Percentiles rank a stretch among this genome's conserved stretches.
These are phyloP conservation scores for Pasiphila rectangulata DNA, from an alignment of 2,888 invertebrate species.

Conservation along the genomic window DNA sequence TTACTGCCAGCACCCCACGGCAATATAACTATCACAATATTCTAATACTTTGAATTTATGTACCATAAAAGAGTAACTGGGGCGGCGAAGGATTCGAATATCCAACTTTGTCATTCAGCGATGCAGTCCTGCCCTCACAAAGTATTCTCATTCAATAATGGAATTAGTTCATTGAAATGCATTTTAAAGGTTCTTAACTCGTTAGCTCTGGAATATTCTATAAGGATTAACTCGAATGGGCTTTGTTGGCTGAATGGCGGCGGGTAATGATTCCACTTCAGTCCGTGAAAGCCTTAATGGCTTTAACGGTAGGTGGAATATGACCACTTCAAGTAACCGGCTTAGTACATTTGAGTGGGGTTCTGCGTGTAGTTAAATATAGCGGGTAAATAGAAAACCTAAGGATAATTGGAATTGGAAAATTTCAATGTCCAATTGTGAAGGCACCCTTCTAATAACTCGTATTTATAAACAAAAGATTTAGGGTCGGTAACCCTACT, in stretches of 20 bases:
- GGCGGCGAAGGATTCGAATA: slow-evolving; percentile 1
- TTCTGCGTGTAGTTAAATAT: too few species aligned
- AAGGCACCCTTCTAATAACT: too few species aligned
- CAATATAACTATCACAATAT: too few species aligned
- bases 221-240: slow-evolving; percentile 30
- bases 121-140: slow-evolving; percentile 11
- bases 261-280: slow-evolving; percentile 31
- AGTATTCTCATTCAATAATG: slow-evolving; percentile 24
- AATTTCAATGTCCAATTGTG: too few species aligned
- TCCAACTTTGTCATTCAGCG: background rate
- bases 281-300: slow-evolving; percentile 24
- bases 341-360: background rate
- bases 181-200: slow-evolving; percentile 30
- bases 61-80: too few species aligned
- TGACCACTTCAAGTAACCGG: background rate
- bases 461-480: too few species aligned
- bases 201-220: slow-evolving; percentile 34
- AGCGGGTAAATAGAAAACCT: too few species aligned
- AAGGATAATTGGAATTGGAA: too few species aligned
- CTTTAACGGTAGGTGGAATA: background rate
- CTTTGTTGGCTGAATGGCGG: slow-evolving; percentile 29
- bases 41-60: too few species aligned
- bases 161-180: slow-evolving; percentile 30
- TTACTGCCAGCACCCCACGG: too few species aligned
- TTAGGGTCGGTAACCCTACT: too few species aligned